A percentile compares a stretch with the other conserved stretches of the same genome.
phyloP scores from a whole-genome alignment of 2,888 invertebrate species.

The Teinopalpus imperialis region DNA sequence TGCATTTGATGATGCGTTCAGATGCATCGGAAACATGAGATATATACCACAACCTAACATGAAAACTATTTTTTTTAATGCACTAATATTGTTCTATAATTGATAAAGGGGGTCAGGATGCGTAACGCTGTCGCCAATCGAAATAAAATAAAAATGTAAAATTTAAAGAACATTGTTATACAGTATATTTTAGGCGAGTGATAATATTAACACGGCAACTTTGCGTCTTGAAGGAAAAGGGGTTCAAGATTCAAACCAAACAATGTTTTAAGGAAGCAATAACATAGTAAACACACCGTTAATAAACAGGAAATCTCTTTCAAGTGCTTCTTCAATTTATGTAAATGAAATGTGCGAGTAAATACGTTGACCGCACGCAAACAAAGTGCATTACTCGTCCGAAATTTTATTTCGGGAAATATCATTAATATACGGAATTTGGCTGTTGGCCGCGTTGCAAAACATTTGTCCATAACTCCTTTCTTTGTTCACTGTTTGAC shows the following conservation, averaged over 20 bases:
- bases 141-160: too few species aligned
- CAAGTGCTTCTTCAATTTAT: slow-evolving; percentile 16
- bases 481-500: slow-evolving; percentile 36
- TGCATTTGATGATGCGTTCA: too few species aligned
- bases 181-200: too few species aligned
- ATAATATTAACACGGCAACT: too few species aligned
- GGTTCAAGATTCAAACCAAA: slow-evolving; percentile 3
- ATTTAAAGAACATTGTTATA: too few species aligned
- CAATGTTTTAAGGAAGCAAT: slow-evolving; percentile 18
- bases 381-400: slow-evolving; percentile 65
- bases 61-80: too few species aligned
- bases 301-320: slow-evolving; percentile 24
- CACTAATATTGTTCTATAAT: too few species aligned
- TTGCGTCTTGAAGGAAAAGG: background rate
- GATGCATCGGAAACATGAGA: too few species aligned
- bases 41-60: too few species aligned
- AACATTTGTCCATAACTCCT: slow-evolving; percentile 49
- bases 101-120: too few species aligned
- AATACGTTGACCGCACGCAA: slow-evolving; percentile 33
- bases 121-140: too few species aligned
- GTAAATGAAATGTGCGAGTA: slow-evolving; percentile 18
- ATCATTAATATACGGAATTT: slow-evolving; percentile 60
- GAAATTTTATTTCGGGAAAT: slow-evolving; percentile 62
- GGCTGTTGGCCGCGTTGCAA: slow-evolving; percentile 43
- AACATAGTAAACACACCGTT: slow-evolving; percentile 14